Percentiles rank a stretch among this genome's conserved stretches.
phyloP scores from a whole-genome alignment of 2,888 invertebrate genomes.

The Noctua fimbriata region DNA sequence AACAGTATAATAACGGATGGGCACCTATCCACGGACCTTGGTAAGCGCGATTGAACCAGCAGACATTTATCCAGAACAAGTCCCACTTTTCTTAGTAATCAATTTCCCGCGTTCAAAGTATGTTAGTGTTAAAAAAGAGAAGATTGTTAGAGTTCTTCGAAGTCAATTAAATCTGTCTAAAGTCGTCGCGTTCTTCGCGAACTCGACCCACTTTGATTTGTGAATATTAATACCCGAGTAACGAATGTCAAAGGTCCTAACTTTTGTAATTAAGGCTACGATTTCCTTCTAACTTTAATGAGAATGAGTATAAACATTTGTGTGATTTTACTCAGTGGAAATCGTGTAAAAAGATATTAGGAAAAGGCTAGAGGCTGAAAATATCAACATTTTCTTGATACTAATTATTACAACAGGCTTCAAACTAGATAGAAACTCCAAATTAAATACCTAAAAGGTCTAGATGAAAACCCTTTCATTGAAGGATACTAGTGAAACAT shows the following conservation, averaged over 20 bases:
- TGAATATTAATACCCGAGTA: conserved; percentile 68
- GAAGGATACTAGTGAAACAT: conserved; percentile 29
- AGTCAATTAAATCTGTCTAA: conserved; percentile 63
- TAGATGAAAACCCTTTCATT: conserved; percentile 23
- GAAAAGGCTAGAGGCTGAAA: background rate
- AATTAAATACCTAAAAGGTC: conserved; percentile 12
- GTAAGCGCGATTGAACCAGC: background rate
- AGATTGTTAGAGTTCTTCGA: conserved; percentile 36
- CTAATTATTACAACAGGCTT: background rate
- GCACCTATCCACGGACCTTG: background rate
- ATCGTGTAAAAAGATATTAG: background rate
- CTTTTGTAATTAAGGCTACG: conserved; percentile 62
- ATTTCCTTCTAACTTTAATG: conserved; percentile 48
- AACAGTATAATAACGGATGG: background rate
- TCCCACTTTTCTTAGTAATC: conserved; percentile 6
- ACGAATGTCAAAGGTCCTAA: conserved; percentile 64
- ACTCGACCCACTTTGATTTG: conserved; percentile 64
- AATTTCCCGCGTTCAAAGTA: conserved; percentile 31
- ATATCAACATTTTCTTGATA: background rate
- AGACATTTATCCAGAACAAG: background rate
- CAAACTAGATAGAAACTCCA: background rate
- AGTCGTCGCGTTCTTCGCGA: conserved; percentile 39
- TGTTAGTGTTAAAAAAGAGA: conserved; percentile 43
- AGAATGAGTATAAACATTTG: conserved; percentile 29
- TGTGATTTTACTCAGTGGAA: conserved; percentile 5